Base-by-base conservation (phyloP, 1,140 invertebrate genomes). In the Drosophila aff. region DNA sequence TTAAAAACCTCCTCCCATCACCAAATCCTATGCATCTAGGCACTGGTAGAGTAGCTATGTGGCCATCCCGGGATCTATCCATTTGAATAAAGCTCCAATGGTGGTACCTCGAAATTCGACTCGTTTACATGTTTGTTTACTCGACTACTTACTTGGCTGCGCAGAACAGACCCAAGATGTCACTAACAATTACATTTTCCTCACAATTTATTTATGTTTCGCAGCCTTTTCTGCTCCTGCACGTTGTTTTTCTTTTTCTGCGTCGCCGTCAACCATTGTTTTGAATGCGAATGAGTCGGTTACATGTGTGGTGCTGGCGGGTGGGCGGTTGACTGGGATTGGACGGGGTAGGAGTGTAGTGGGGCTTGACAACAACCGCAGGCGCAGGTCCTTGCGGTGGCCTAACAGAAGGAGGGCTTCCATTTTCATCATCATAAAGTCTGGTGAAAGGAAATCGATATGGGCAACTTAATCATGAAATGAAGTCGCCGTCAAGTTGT, bases 371-470 rank as follows among this genome's bases (percentile, higher is more conserved):
- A 86, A 87, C 76, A 86, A 87, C 76, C 81, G 49, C 83, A 83
- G 83, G 67, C 83, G 55, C 80, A 83, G 72, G 40, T 83, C 71
- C 67, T 73, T 78, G 75, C 74, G 75, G 75, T 78, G 64, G 75
- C 57, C 62, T 28, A 67, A 40, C 60, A 60, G 49, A 58, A 43
- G 55, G 28, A 65, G 76, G 73, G 77, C 61, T 89, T 87, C 84
- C 72, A 87, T 89, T 87, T 83, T 89, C 80, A 87, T 87, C 84
- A 89, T 86, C 80, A 89, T 83, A 89, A 87, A 89, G 69, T 75
- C 67, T 65, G 84, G 40, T 84, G 84, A 84, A 89, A 66, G 71
- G 84, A 87, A 87, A 89, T 89, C 84, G 84, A 87, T 87, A 89
- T 72, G 69, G 73, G 84, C 78, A 89, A 87, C 84, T 87, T 87